These are phyloP conservation scores for Aplysia californica DNA, from an alignment of 1,140 invertebrate genomes.

Conservation along the genomic window DNA sequence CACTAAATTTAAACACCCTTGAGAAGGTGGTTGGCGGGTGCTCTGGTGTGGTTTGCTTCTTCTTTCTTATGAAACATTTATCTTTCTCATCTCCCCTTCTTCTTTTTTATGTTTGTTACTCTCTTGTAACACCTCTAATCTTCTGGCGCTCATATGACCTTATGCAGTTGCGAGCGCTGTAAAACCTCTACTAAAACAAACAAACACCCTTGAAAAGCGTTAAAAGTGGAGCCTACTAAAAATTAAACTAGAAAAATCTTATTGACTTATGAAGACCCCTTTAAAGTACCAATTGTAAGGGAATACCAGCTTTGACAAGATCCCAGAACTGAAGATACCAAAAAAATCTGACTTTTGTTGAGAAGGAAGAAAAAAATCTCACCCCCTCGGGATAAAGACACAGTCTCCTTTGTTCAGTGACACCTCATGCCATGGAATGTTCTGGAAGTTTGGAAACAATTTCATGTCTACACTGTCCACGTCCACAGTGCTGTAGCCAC, in stretches of 20 bases:
- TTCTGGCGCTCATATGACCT: too few relatives aligned
- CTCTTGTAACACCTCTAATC: too few relatives aligned
- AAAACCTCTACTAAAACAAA: too few relatives aligned
- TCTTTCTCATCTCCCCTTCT: too few relatives aligned
- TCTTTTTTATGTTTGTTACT: too few relatives aligned
- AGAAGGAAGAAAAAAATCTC: neutral
- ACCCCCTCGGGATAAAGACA: slow-evolving; percentile 64
- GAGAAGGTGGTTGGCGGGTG: too few relatives aligned
- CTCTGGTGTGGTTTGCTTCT: too few relatives aligned
- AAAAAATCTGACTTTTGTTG: neutral
- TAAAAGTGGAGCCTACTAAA: neutral
- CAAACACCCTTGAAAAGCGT: too few relatives aligned
- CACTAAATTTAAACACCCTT: slow-evolving; percentile 2
- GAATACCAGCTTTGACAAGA: neutral
- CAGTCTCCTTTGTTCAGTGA: slow-evolving; percentile 64
- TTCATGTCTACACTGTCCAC: slow-evolving; percentile 59
- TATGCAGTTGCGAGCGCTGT: too few relatives aligned
- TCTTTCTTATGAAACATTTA: too few relatives aligned
- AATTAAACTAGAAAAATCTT: neutral
- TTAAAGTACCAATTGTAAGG: too few relatives aligned
- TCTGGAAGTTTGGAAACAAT: slow-evolving; percentile 52
- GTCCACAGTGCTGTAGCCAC: slow-evolving; percentile 59
- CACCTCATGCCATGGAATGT: slow-evolving; percentile 55
- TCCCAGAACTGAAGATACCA: neutral
- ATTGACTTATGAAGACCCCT: too few relatives aligned